phyloP scores from a whole-genome alignment of 92 coral and sea anemone species.

The Phenganax marumi region DNA sequence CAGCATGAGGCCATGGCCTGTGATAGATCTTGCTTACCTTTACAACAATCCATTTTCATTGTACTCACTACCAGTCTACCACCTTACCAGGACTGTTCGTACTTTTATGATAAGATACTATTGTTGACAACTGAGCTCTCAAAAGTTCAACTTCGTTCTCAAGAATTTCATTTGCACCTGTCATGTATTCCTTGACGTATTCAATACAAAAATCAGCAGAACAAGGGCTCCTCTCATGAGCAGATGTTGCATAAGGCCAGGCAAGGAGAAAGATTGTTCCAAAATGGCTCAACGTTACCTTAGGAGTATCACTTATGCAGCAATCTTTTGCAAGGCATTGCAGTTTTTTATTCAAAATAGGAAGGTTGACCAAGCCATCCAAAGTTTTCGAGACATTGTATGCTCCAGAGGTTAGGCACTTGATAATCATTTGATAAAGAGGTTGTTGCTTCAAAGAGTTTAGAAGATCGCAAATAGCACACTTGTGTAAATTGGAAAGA shows the following conservation, averaged over 20 bases:
- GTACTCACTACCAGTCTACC: not conserved
- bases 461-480: constrained; percentile 24
- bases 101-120: not conserved
- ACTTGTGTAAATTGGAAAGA: constrained; percentile 18
- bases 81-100: not conserved
- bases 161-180: not conserved
- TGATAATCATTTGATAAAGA: not conserved
- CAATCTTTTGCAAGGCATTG: not conserved
- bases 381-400: not conserved
- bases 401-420: constrained; percentile 11
- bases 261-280: constrained; percentile 26
- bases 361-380: not conserved
- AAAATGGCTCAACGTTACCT: constrained; percentile 14
- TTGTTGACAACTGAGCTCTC: constrained; percentile 18
- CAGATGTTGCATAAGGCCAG: constrained; percentile 14
- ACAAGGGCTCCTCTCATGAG: not conserved
- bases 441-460: constrained; percentile 6
- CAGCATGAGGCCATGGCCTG: no score
- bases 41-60: not conserved
- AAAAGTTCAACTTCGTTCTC: constrained; percentile 17
- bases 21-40: not conserved
- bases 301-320: not conserved
- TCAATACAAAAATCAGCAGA: not conserved
- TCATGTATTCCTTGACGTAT: constrained; percentile 9
- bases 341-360: not conserved